A percentile compares a stretch with the other conserved stretches of the same genome.
Evolutionary conservation across 2,113 vertebrate species (phyloP).

Genomic region (Platanista minor): DNA sequence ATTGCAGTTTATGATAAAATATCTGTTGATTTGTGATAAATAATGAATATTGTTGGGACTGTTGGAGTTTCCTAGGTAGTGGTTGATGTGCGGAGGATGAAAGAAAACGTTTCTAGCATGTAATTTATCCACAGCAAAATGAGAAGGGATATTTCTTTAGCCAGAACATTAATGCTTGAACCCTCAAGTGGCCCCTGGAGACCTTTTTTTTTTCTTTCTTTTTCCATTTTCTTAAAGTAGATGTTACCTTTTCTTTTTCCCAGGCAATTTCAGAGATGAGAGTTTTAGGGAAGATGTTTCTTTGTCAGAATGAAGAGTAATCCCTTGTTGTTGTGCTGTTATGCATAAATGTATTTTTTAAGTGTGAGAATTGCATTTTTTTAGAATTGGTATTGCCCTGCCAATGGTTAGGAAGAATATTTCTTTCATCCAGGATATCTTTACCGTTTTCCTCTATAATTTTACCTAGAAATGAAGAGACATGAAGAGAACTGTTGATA

Average conservation of each 20-base stretch:
- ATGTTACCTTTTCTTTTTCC: background rate
- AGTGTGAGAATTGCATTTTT: background rate
- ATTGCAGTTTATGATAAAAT: slow-evolving; percentile 54
- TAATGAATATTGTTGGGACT: slow-evolving; percentile 59
- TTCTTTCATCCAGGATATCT: background rate
- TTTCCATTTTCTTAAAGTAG: slow-evolving; percentile 15
- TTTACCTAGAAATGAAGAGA: background rate
- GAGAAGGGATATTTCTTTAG: slow-evolving; percentile 48
- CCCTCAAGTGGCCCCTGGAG: background rate
- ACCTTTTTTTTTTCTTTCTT: background rate
- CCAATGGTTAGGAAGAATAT: background rate
- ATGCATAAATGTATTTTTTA: background rate
- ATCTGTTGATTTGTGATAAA: slow-evolving; percentile 69
- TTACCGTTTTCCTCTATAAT: background rate
- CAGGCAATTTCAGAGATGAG: background rate
- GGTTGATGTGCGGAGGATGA: slow-evolving; percentile 34
- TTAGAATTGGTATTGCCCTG: background rate
- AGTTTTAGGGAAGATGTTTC: slow-evolving; percentile 21
- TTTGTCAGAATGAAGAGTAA: background rate
- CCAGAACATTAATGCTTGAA: slow-evolving; percentile 52
- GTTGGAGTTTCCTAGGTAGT: slow-evolving; percentile 47
- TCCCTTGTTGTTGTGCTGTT: background rate
- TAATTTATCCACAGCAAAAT: slow-evolving; percentile 52
- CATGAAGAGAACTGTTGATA: background rate
- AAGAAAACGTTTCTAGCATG: slow-evolving; percentile 34